Evolutionary conservation across 2,113 vertebrate species (phyloP).

Genomic region (Thalassarche chlororhynchos): DNA sequence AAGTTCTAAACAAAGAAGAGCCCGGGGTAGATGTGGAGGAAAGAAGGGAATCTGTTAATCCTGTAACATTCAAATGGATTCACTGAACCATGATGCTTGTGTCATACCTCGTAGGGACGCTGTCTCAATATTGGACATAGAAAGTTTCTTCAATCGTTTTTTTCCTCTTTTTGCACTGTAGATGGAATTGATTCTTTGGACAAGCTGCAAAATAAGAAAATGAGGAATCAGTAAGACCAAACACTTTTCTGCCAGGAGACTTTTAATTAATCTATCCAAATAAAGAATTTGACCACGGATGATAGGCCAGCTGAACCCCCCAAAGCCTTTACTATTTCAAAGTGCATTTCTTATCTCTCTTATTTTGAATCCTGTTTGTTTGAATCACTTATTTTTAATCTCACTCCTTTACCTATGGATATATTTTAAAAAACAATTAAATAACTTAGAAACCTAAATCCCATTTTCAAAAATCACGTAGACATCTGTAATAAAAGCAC

Average conservation of each 20-base stretch:
- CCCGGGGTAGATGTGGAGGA: background rate
- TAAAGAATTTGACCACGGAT: background rate
- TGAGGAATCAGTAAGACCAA: background rate
- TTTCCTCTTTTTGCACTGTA: conserved; percentile 98
- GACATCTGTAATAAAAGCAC: background rate
- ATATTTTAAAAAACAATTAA: background rate
- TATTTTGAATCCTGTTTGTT: background rate
- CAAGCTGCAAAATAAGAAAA: conserved; percentile 81
- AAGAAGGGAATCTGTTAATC: background rate
- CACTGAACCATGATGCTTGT: background rate
- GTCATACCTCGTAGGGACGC: conserved; percentile 89
- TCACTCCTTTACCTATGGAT: background rate
- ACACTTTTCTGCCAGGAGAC: background rate
- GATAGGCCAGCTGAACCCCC: background rate
- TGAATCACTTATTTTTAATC: background rate
- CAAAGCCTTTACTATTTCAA: background rate
- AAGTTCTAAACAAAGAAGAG: background rate
- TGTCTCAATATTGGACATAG: conserved; percentile 92
- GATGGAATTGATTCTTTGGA: conserved; percentile 98
- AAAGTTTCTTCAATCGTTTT: conserved; percentile 95
- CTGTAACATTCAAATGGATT: background rate
- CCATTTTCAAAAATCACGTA: background rate
- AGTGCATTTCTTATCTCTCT: background rate
- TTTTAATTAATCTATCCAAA: background rate
- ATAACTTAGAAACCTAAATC: background rate